phyloP scores from a whole-genome alignment of 2,888 invertebrate species.

The Clitarchus hookeri region DNA sequence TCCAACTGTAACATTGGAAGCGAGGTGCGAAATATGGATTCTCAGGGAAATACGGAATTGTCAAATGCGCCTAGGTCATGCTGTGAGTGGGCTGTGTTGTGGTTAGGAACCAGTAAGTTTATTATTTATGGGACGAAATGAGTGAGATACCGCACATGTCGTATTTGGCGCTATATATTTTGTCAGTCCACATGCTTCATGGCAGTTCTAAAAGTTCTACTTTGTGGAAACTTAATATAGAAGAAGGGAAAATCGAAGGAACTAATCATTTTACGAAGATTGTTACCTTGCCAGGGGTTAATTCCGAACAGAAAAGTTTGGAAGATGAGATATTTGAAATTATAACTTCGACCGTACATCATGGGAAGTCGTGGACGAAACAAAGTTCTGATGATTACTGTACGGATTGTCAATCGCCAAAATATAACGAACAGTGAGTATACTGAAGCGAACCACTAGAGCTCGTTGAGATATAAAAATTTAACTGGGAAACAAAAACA shows the following conservation, averaged over 20 bases:
- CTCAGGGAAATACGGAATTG: too few relatives aligned
- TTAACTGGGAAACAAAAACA: too few relatives aligned
- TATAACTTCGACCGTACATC: slow-evolving; percentile 71
- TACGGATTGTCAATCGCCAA: slow-evolving; percentile 59
- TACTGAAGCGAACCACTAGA: too few relatives aligned
- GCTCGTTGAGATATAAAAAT: too few relatives aligned
- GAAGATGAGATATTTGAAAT: slow-evolving; percentile 77
- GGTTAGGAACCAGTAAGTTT: too few relatives aligned
- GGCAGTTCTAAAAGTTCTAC: slow-evolving; percentile 83
- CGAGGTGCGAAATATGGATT: too few relatives aligned
- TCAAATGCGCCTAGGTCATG: too few relatives aligned
- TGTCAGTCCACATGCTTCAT: slow-evolving; percentile 71
- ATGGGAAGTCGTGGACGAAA: slow-evolving; percentile 70
- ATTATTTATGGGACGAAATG: slow-evolving; percentile 49
- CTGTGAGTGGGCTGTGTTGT: too few relatives aligned
- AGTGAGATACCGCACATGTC: slow-evolving; percentile 63
- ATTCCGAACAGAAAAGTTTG: slow-evolving; percentile 53
- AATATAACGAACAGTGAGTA: neutral
- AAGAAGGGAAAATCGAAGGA: slow-evolving; percentile 75
- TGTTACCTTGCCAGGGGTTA: slow-evolving; percentile 49
- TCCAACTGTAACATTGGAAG: too few relatives aligned
- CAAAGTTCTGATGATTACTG: slow-evolving; percentile 68
- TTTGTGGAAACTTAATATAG: slow-evolving; percentile 79
- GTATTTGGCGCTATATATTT: slow-evolving; percentile 70
- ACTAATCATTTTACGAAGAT: slow-evolving; percentile 63